Conservation (phyloP, 64 coral and sea anemone species). For the Orbicella faveolata region DNA sequence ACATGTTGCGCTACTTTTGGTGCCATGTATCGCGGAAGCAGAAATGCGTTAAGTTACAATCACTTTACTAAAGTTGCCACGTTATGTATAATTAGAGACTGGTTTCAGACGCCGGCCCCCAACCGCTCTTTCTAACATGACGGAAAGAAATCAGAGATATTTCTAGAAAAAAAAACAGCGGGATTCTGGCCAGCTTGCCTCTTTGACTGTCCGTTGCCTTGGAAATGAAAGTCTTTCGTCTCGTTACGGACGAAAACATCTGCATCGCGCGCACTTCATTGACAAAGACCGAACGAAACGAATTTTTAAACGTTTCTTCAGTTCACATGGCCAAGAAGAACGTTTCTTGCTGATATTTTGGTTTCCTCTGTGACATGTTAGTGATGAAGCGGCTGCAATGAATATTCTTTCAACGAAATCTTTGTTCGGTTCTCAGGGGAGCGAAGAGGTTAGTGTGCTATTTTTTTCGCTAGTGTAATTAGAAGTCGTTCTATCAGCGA, state of each 20-base stretch:
- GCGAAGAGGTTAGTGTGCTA: neutral
- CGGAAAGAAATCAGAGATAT: neutral
- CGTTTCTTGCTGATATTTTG: neutral
- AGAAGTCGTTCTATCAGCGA: no score
- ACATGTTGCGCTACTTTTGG: no score
- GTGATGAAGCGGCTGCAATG: neutral
- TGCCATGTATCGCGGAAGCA: neutral
- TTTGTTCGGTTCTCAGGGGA: neutral
- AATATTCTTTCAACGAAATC: neutral
- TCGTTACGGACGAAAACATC: no score
- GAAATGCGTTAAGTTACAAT: neutral
- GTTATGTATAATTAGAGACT: neutral
- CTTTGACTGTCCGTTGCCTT: neutral
- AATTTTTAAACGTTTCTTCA: neutral
- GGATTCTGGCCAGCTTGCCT: neutral
- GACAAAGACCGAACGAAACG: neutral
- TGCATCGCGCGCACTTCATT: neutral
- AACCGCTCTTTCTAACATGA: neutral
- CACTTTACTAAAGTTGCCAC: neutral
- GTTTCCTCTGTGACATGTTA: neutral
- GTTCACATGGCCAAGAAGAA: neutral
- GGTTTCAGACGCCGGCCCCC: neutral
- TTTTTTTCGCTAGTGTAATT: no score
- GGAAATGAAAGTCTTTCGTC: neutral
- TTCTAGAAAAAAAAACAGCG: neutral